phyloP scores from a whole-genome alignment of 2,113 vertebrate genomes.

The Trinectes maculatus region DNA sequence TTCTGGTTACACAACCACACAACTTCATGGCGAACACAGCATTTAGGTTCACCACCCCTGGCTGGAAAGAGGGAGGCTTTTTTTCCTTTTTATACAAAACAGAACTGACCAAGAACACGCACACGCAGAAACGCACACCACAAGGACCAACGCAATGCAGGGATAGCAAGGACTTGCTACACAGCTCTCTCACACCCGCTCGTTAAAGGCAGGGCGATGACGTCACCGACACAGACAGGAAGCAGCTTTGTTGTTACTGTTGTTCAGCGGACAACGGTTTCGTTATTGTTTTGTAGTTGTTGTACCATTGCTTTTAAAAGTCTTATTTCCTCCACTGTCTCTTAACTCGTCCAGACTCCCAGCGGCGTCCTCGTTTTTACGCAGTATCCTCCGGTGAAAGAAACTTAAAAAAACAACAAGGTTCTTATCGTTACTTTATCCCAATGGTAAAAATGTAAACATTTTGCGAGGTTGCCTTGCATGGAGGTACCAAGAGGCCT shows the following conservation, averaged over 20 bases:
- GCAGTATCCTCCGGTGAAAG: constrained; percentile 83
- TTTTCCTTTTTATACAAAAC: constrained; percentile 53
- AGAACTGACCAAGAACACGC: constrained; percentile 67
- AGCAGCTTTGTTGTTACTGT: constrained; percentile 85
- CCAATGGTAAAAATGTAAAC: constrained; percentile 99
- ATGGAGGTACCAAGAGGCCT: constrained; percentile 88
- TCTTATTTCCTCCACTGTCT: constrained; percentile 39
- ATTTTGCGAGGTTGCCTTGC: constrained; percentile 94
- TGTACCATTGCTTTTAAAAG: constrained; percentile 47
- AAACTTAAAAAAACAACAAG: constrained; percentile 68
- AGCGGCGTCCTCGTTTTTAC: constrained; percentile 61
- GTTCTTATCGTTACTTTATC: constrained; percentile 80
- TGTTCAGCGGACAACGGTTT: constrained; percentile 54
- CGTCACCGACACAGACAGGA: constrained; percentile 90
- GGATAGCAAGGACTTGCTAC: constrained; percentile 77
- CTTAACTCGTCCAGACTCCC: constrained; percentile 35
- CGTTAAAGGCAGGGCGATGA: constrained; percentile 83
- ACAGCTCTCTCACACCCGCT: constrained; percentile 63
- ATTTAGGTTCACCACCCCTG: constrained; percentile 79
- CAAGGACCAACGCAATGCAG: constrained; percentile 85
- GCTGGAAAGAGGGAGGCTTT: constrained; percentile 41
- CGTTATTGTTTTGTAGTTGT: constrained; percentile 28
- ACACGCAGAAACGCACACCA: constrained; percentile 80
- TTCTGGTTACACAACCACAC: constrained; percentile 56
- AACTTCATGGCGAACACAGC: constrained; percentile 81